Percentiles rank a stretch among this genome's conserved stretches.
Conservation (phyloP, 2,888 invertebrate species). For the Chrysolina oricalcia region DNA sequence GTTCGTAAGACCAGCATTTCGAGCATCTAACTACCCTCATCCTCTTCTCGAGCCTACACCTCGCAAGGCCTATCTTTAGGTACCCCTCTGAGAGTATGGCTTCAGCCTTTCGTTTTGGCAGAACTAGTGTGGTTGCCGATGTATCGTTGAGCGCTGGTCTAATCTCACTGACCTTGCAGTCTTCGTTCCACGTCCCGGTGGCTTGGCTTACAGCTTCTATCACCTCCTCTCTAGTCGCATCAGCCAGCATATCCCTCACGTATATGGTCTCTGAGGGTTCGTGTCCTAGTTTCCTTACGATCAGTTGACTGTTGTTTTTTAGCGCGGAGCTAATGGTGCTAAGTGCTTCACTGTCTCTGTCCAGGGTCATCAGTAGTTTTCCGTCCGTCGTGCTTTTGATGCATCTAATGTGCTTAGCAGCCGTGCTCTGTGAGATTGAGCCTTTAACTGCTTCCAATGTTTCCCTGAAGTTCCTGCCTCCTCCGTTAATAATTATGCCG, state of each 20-base stretch:
- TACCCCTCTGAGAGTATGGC: neutral
- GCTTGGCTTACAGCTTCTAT: neutral
- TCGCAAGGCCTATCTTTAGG: neutral
- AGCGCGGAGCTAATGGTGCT: neutral
- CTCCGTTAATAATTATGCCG: slow-evolving; percentile 20
- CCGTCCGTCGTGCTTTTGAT: neutral
- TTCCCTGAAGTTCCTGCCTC: neutral
- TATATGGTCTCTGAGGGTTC: neutral
- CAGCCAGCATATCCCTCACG: neutral
- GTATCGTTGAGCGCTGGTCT: neutral
- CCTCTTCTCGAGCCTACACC: neutral
- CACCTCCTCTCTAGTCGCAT: neutral
- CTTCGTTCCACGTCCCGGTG: neutral
- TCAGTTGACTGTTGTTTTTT: neutral
- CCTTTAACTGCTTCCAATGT: neutral
- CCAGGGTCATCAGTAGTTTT: neutral
- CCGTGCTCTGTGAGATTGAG: neutral
- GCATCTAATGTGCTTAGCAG: neutral
- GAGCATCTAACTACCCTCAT: neutral
- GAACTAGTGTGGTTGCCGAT: neutral
- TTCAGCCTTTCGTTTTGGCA: neutral
- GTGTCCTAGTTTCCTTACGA: neutral
- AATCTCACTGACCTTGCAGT: neutral
- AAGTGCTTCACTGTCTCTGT: neutral
- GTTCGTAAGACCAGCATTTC: neutral